Conservation (phyloP, 2,888 invertebrate genomes). For the Resseliella maxima region DNA sequence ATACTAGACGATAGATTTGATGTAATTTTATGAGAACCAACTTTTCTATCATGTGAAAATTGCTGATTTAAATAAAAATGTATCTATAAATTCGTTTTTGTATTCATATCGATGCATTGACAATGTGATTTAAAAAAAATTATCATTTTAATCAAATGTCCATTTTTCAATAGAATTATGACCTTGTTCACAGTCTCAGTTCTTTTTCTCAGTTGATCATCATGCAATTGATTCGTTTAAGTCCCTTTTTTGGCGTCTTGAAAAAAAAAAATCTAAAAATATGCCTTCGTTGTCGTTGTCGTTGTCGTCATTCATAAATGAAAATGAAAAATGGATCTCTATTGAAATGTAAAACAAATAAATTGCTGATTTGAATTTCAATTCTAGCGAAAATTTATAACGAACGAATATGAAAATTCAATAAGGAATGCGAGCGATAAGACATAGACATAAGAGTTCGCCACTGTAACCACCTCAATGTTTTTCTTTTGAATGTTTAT, state of each 20-base stretch:
- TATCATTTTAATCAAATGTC: constrained; percentile 36
- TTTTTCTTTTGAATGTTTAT: neutral
- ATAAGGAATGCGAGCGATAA: neutral
- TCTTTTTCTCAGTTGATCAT: neutral
- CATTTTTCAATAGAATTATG: neutral
- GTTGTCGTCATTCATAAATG: neutral
- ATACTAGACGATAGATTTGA: neutral
- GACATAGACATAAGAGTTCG: neutral
- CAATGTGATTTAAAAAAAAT: neutral
- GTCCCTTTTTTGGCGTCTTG: too few species aligned
- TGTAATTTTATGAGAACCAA: neutral
- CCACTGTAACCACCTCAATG: neutral
- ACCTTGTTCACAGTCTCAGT: neutral
- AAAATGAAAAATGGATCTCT: neutral
- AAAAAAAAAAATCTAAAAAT: too few species aligned
- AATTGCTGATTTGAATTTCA: constrained; percentile 56
- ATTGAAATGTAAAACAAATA: constrained; percentile 56
- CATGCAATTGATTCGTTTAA: neutral
- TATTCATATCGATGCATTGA: neutral
- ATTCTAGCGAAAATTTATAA: constrained; percentile 44
- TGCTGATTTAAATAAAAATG: constrained; percentile 27
- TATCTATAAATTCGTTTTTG: neutral
- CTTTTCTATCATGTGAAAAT: neutral
- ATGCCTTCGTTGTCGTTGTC: too few species aligned
- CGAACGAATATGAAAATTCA: constrained; percentile 46